Evolutionary conservation across 2,113 vertebrate genomes (phyloP).

Genomic region (Cyprinodon variegatus): DNA sequence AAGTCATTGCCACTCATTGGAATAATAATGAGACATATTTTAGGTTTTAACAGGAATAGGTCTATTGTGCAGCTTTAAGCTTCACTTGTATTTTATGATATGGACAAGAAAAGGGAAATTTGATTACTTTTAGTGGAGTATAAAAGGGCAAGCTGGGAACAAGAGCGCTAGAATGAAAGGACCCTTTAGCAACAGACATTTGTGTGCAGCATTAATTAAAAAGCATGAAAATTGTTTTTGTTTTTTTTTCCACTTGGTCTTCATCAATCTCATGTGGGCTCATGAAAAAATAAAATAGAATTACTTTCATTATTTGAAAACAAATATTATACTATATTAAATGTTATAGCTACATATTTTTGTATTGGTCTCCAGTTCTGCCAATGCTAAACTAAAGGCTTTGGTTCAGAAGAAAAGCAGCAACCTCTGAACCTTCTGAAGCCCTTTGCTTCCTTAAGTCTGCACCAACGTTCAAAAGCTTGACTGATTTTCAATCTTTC

Average conservation of each 20-base stretch:
- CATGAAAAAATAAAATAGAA: no score
- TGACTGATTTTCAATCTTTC: no score
- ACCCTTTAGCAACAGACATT: neutral
- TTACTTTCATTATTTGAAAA: neutral
- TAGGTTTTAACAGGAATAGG: conserved; percentile 22
- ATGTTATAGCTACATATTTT: no score
- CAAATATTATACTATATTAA: neutral
- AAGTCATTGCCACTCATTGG: conserved; percentile 37
- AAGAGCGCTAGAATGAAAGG: neutral
- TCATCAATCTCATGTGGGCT: neutral
- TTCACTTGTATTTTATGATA: conserved; percentile 26
- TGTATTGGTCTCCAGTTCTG: no score
- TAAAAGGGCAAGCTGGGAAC: conserved; percentile 10
- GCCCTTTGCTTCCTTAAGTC: no score
- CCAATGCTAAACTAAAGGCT: no score
- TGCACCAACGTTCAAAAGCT: no score
- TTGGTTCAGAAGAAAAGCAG: no score
- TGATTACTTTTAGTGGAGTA: neutral
- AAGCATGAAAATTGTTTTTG: neutral
- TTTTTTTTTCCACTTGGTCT: neutral
- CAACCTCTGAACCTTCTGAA: no score
- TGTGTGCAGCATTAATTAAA: neutral
- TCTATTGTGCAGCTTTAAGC: conserved; percentile 34
- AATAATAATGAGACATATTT: conserved; percentile 32
- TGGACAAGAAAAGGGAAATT: conserved; percentile 22